Percentiles rank a stretch among this genome's conserved stretches.
phyloP scores from a whole-genome alignment of 2,113 vertebrate genomes.

The Ursus arctos region DNA sequence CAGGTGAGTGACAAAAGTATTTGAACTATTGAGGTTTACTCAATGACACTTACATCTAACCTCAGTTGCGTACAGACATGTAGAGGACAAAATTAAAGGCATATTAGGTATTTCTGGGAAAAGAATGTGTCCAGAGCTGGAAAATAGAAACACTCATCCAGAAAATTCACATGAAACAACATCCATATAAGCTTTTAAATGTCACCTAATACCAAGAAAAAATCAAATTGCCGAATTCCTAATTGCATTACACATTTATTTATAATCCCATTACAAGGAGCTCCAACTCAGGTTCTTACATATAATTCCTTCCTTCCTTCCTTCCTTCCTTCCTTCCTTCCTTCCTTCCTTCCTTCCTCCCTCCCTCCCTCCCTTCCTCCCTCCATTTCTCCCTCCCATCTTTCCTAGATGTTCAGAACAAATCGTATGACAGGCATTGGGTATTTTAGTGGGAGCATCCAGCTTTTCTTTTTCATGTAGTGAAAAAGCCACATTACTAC shows the following conservation, averaged over 20 bases:
- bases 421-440: neutral
- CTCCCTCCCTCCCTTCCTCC: fast-evolving
- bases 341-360: neutral
- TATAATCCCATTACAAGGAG: neutral
- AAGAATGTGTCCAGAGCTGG: neutral
- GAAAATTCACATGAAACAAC: slow-evolving; percentile 26
- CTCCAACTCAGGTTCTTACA: neutral
- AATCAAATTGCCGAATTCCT: neutral
- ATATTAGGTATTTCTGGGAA: neutral
- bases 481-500: neutral
- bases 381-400: neutral
- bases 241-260: slow-evolving; percentile 27
- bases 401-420: neutral
- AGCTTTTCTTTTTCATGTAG: neutral
- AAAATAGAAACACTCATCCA: slow-evolving; percentile 1
- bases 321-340: no score
- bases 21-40: neutral
- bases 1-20: neutral
- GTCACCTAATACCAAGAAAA: neutral
- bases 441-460: neutral
- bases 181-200: slow-evolving; percentile 15
- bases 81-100: neutral
- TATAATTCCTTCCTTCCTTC: neutral
- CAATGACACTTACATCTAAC: neutral
- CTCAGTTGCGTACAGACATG: neutral